Evolutionary conservation across 1,140 invertebrate species (phyloP).

Genomic region (Himalopsyche phryganea): DNA sequence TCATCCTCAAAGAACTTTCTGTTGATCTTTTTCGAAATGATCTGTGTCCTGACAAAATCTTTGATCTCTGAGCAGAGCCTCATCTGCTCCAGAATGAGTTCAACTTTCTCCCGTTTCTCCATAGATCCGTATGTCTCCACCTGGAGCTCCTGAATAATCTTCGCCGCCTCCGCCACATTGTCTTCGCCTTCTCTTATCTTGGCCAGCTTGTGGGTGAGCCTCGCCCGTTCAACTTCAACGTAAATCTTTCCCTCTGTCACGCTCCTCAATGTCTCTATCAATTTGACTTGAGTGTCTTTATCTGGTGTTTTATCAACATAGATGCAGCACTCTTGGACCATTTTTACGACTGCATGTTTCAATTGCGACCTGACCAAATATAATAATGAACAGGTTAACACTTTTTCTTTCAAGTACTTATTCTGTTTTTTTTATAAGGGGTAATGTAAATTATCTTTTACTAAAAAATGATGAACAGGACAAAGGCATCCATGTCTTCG

Average conservation of each 20-base stretch:
- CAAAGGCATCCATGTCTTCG: too few relatives aligned
- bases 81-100: slow-evolving; percentile 98
- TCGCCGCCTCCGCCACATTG: slow-evolving; percentile 84
- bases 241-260: slow-evolving; percentile 99
- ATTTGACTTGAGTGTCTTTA: slow-evolving; percentile 86
- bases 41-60: slow-evolving; percentile 96
- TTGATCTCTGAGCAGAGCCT: slow-evolving; percentile 91
- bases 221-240: slow-evolving; percentile 97
- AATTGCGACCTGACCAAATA: slow-evolving; percentile 73
- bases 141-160: slow-evolving; percentile 95
- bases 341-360: slow-evolving; percentile 97
- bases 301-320: slow-evolving; percentile 93
- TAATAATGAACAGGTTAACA: too few relatives aligned
- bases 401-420: too few relatives aligned
- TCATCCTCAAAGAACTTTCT: slow-evolving; percentile 96
- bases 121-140: slow-evolving; percentile 99
- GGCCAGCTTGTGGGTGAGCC: slow-evolving; percentile 91
- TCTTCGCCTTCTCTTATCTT: slow-evolving; percentile 92
- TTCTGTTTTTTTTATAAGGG: too few relatives aligned
- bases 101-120: slow-evolving; percentile 97
- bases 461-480: too few relatives aligned
- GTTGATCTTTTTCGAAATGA: slow-evolving; percentile 99
- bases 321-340: slow-evolving; percentile 95
- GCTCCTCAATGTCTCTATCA: slow-evolving; percentile 92
- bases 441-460: too few relatives aligned